A percentile compares a stretch with the other conserved stretches of the same genome.
These are phyloP conservation scores for Pteruthius melanotis DNA, from an alignment of 2,113 vertebrate genomes.

Conservation along the genomic window DNA sequence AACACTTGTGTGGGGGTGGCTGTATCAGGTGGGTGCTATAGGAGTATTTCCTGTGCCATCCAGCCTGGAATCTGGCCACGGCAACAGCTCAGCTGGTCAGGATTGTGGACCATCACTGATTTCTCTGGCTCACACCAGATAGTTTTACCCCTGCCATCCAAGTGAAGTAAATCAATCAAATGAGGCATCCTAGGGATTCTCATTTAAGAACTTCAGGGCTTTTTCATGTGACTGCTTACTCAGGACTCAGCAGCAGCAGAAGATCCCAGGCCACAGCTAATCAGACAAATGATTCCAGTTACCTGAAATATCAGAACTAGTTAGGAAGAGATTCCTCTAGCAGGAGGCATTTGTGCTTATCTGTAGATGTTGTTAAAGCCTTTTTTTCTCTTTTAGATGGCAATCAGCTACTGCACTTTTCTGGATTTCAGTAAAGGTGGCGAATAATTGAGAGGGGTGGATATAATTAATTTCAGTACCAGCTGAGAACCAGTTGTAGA, in stretches of 20 bases:
- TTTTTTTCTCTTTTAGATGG: constrained; percentile 3
- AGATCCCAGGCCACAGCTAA: not conserved
- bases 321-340: not conserved
- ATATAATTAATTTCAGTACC: not conserved
- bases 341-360: not conserved
- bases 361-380: not conserved
- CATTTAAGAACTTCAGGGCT: not conserved
- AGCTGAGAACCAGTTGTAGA: not conserved
- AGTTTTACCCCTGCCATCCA: not conserved
- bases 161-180: not conserved
- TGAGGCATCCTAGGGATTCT: not conserved
- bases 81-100: not conserved
- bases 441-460: not conserved
- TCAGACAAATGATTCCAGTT: constrained; percentile 20
- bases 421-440: not conserved
- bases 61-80: not conserved
- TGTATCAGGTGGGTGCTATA: not conserved
- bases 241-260: not conserved
- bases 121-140: not conserved
- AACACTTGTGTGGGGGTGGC: not conserved
- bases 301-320: not conserved
- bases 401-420: not conserved
- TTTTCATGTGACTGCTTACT: not conserved
- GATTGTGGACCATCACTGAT: not conserved
- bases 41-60: not conserved